phyloP scores from a whole-genome alignment of 64 coral and sea anemone genomes.

The Montipora capricornis region DNA sequence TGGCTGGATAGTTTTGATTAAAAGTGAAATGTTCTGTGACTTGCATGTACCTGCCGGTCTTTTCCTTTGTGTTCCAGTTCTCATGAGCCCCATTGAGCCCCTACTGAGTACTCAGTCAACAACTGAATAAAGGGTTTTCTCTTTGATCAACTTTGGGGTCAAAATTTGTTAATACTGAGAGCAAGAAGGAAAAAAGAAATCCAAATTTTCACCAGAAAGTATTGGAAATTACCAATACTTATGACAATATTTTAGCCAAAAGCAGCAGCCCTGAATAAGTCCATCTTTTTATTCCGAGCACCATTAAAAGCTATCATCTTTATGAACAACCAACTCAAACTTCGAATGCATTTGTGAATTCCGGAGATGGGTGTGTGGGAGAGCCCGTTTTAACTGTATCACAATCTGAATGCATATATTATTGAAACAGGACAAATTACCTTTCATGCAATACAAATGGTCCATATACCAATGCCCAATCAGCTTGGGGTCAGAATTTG shows the following conservation, averaged over 20 bases:
- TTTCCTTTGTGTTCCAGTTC: conserved; percentile 4
- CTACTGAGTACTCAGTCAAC: conserved; percentile 8
- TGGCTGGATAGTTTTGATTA: neutral
- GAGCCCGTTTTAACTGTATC: neutral
- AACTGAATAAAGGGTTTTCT: conserved; percentile 7
- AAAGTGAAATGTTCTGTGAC: neutral
- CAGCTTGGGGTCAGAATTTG: conserved; percentile 43
- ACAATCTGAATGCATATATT: neutral
- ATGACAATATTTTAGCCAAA: conserved; percentile 1
- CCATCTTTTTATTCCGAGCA: neutral
- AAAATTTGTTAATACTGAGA: neutral
- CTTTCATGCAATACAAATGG: conserved; percentile 35
- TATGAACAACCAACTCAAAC: conserved; percentile 2
- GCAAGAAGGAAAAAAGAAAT: neutral
- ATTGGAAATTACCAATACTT: neutral
- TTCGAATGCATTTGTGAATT: neutral
- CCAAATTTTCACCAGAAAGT: conserved; percentile 8
- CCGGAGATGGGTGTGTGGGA: neutral
- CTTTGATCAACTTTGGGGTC: neutral
- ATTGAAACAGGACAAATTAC: neutral
- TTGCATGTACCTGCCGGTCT: neutral
- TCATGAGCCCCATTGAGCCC: neutral
- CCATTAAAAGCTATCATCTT: neutral
- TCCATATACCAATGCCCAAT: conserved; percentile 53
- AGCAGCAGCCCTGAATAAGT: conserved; percentile 4